A percentile compares a stretch with the other conserved stretches of the same genome.
phyloP scores from a whole-genome alignment of 2,888 invertebrate species.

The Molorchus minor region DNA sequence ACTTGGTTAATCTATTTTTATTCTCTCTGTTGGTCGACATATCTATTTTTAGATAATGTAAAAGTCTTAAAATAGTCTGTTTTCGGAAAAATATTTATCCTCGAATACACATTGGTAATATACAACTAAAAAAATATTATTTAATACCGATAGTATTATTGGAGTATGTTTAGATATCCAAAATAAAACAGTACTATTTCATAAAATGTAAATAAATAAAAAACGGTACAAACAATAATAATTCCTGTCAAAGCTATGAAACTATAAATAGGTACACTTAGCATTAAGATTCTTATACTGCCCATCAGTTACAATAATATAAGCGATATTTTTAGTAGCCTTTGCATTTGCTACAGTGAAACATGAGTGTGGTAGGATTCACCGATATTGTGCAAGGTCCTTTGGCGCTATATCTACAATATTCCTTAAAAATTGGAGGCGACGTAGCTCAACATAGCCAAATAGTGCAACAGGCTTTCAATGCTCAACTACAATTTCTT shows the following conservation, averaged over 20 bases:
- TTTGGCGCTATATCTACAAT: constrained; percentile 75
- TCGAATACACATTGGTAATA: no score
- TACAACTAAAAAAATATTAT: no score
- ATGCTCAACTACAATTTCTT: constrained; percentile 84
- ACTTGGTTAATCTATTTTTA: not conserved
- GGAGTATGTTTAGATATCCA: no score
- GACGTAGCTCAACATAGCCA: constrained; percentile 83
- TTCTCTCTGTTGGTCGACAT: not conserved
- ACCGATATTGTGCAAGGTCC: constrained; percentile 78
- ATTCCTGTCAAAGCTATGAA: no score
- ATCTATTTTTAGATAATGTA: constrained; percentile 4
- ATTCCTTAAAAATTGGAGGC: constrained; percentile 84
- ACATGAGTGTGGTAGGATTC: constrained; percentile 81
- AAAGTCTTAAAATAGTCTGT: not conserved
- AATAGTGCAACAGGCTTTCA: constrained; percentile 83
- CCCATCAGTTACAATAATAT: no score
- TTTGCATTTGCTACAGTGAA: constrained; percentile 2
- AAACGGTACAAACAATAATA: no score
- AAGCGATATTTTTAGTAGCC: not conserved
- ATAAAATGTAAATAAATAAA: no score
- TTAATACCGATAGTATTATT: no score
- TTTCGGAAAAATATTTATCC: not conserved
- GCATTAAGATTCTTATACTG: no score
- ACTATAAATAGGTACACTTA: no score
- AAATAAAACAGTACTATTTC: no score